Conservation (phyloP, 2,888 invertebrate species). For the Andricus quercusramuli region DNA sequence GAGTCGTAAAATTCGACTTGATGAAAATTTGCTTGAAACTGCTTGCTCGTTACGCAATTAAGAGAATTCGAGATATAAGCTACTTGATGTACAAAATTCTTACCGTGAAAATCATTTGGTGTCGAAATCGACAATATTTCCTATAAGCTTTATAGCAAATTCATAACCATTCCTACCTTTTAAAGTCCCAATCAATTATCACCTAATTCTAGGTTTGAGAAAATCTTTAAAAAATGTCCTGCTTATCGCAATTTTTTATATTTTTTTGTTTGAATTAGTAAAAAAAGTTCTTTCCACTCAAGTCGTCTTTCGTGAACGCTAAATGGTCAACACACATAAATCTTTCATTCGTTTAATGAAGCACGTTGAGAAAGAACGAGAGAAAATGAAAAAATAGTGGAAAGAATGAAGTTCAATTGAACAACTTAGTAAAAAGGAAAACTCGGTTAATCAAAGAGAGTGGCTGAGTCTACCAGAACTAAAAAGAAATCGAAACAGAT, state of each 20-base stretch:
- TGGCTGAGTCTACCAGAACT: background rate
- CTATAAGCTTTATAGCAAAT: no score
- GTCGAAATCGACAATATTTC: no score
- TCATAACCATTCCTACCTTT: background rate
- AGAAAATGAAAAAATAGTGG: no score
- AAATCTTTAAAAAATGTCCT: background rate
- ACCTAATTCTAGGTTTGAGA: background rate
- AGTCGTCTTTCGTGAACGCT: background rate
- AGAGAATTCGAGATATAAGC: slow-evolving; percentile 10
- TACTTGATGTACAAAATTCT: background rate
- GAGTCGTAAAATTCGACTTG: slow-evolving; percentile 15
- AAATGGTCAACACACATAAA: background rate
- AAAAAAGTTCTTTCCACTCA: no score
- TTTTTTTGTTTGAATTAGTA: no score
- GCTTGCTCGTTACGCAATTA: slow-evolving; percentile 5
- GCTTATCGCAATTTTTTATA: background rate
- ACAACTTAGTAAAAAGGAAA: slow-evolving; percentile 7
- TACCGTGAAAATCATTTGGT: no score
- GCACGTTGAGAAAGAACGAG: background rate
- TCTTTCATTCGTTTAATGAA: background rate
- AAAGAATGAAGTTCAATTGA: slow-evolving; percentile 16
- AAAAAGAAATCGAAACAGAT: slow-evolving; percentile 11
- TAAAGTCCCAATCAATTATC: background rate
- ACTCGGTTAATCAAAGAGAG: slow-evolving; percentile 14
- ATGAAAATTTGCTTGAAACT: slow-evolving; percentile 27